A percentile compares a stretch with the other conserved stretches of the same genome.
These are phyloP conservation scores for Eurosta solidaginis DNA, from an alignment of 1,140 invertebrate species.

Conservation along the genomic window DNA sequence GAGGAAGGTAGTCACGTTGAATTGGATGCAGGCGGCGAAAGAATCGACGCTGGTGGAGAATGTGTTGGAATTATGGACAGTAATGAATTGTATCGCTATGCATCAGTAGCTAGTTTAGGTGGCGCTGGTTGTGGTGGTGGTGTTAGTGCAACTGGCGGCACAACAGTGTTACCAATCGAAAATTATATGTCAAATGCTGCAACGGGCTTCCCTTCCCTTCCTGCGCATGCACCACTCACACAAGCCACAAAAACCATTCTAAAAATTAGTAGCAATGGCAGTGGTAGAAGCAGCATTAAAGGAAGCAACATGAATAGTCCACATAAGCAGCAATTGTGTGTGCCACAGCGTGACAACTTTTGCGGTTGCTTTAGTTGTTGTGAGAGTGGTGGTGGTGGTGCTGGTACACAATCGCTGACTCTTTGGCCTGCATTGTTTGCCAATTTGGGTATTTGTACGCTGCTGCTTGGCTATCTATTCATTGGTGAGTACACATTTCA, in stretches of 20 bases:
- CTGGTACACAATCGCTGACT: background rate
- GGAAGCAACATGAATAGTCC: conserved; percentile 11
- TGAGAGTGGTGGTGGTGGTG: background rate
- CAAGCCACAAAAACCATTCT: background rate
- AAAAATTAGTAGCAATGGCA: background rate
- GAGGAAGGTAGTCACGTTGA: background rate
- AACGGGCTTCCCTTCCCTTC: too few relatives aligned
- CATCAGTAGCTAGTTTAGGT: conserved; percentile 19
- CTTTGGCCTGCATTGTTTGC: conserved; percentile 31
- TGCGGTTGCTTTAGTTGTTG: conserved; percentile 25
- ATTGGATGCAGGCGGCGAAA: background rate
- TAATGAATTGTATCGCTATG: conserved; percentile 14
- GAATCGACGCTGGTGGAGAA: background rate
- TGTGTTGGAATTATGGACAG: background rate
- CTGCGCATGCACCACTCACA: background rate
- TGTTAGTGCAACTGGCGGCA: too few relatives aligned
- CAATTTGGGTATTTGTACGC: conserved; percentile 29
- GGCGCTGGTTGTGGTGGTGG: background rate
- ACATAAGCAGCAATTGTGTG: background rate
- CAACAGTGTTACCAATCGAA: background rate
- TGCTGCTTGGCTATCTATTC: conserved; percentile 28
- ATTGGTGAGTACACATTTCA: conserved; percentile 26
- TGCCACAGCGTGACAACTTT: conserved; percentile 12
- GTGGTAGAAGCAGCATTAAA: background rate
- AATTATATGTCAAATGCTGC: background rate